Percentiles rank a stretch among this genome's conserved stretches.
phyloP scores from a whole-genome alignment of 2,113 vertebrate species.

The Xyrauchen texanus region DNA sequence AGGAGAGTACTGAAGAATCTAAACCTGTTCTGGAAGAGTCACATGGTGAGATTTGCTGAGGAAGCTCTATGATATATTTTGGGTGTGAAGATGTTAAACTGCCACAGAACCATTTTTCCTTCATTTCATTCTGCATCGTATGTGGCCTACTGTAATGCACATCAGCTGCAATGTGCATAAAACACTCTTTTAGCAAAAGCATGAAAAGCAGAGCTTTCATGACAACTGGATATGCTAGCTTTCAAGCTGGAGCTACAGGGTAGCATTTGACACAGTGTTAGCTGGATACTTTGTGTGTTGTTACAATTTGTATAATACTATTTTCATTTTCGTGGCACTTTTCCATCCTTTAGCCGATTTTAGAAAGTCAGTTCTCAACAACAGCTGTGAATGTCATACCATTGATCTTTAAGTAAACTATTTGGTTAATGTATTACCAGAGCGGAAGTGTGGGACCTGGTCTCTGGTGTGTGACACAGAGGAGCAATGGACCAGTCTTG shows the following conservation, averaged over 20 bases:
- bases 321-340: background rate
- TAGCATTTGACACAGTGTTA: too few species aligned
- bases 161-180: too few species aligned
- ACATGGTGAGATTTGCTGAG: background rate
- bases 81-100: background rate
- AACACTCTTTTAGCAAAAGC: too few species aligned
- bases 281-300: too few species aligned
- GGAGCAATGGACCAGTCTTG: conserved; percentile 90
- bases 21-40: background rate
- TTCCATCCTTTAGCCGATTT: background rate
- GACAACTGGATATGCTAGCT: too few species aligned
- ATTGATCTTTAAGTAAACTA: background rate
- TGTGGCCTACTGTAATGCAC: too few species aligned
- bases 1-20: conserved; percentile 56
- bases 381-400: too few species aligned
- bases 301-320: too few species aligned
- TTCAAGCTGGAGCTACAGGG: too few species aligned
- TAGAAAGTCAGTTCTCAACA: background rate
- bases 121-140: background rate
- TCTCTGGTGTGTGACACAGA: conserved; percentile 93
- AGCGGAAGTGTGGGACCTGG: conserved; percentile 80
- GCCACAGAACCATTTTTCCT: background rate
- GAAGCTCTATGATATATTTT: background rate
- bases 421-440: conserved; percentile 51
- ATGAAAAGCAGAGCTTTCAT: too few species aligned